Conservation (phyloP, 2,797 vertebrate genomes). For the Glyptemys insculpta region DNA sequence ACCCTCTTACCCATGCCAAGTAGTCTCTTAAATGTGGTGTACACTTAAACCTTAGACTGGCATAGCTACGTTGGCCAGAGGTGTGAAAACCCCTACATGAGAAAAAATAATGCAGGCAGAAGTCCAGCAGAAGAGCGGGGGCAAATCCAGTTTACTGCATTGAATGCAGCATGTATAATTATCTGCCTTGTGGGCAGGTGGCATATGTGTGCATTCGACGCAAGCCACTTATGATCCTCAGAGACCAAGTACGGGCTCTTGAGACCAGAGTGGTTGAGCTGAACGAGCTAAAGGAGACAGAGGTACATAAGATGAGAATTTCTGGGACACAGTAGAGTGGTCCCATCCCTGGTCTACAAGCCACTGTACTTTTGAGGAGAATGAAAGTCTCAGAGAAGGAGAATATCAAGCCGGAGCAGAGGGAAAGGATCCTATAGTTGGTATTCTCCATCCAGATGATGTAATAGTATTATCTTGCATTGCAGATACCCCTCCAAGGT, state of each 20-base stretch:
- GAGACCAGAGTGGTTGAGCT: background rate
- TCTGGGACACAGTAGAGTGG: background rate
- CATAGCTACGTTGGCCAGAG: background rate
- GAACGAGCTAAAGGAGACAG: background rate
- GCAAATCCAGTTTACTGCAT: background rate
- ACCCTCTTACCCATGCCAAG: background rate
- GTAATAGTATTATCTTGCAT: background rate
- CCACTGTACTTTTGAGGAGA: background rate
- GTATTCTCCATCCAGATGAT: background rate
- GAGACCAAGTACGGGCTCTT: background rate
- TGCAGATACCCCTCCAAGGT: background rate
- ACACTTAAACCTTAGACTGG: background rate
- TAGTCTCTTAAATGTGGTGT: background rate
- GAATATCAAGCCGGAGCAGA: background rate
- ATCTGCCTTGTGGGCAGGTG: background rate
- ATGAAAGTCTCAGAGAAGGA: background rate
- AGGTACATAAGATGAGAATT: background rate
- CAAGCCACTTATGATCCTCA: background rate
- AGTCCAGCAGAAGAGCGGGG: background rate
- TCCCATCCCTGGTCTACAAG: background rate
- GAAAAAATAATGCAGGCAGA: background rate
- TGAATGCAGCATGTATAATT: background rate
- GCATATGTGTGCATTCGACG: background rate
- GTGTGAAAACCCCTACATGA: background rate
- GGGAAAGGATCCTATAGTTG: background rate